These are phyloP conservation scores for Scotopteryx bipunctaria DNA, from an alignment of 2,888 invertebrate genomes.

Conservation along the genomic window DNA sequence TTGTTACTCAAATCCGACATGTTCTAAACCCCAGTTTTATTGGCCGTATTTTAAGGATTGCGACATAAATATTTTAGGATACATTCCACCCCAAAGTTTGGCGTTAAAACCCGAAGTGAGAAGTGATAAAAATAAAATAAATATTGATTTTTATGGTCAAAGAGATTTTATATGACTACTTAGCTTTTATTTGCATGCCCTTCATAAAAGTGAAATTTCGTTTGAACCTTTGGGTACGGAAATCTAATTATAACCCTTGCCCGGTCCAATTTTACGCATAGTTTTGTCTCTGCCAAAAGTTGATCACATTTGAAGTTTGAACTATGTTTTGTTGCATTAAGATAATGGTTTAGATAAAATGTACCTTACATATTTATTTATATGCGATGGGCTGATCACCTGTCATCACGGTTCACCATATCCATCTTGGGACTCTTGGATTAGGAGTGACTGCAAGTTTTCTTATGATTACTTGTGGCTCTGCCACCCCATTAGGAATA, in stretches of 20 bases:
- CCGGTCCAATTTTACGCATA: background rate
- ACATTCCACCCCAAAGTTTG: constrained; percentile 30
- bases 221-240: constrained; percentile 12
- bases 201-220: constrained; percentile 11
- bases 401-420: no score
- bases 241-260: constrained; percentile 7
- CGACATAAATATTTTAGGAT: constrained; percentile 34
- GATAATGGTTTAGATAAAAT: no score
- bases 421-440: no score
- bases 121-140: constrained; percentile 32
- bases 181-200: constrained; percentile 12
- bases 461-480: no score
- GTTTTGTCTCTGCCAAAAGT: background rate
- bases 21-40: constrained; percentile 29
- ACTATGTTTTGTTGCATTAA: no score
- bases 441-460: no score
- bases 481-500: no score
- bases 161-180: constrained; percentile 12
- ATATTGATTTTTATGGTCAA: constrained; percentile 28
- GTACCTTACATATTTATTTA: no score
- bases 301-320: background rate
- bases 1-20: constrained; percentile 24
- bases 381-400: no score
- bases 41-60: constrained; percentile 33
- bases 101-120: constrained; percentile 28